A percentile compares a stretch with the other conserved stretches of the same genome.
These are phyloP conservation scores for Nannobrachium achirus DNA, from an alignment of 2,113 vertebrate genomes.

Conservation along the genomic window DNA sequence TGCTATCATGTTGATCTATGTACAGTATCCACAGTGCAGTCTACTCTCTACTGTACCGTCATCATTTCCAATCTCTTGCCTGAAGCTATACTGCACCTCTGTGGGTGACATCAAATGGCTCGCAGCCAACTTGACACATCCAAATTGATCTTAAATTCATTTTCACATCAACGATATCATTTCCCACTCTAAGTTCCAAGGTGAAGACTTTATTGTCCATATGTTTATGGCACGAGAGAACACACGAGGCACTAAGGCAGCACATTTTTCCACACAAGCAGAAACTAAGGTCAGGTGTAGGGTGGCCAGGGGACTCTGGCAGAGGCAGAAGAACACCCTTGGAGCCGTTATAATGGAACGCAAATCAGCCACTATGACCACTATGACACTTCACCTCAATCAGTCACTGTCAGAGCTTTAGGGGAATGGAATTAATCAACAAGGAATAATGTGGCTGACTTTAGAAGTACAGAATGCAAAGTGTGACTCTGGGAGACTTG, in stretches of 20 bases:
- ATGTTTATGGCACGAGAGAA: no score
- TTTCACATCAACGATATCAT: no score
- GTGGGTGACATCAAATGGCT: slow-evolving; percentile 9
- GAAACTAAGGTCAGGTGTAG: no score
- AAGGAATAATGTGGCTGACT: slow-evolving; percentile 44
- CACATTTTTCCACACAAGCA: no score
- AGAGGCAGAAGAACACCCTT: slow-evolving; percentile 4
- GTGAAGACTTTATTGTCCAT: no score
- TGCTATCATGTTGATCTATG: slow-evolving; percentile 21
- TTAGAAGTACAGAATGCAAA: slow-evolving; percentile 18
- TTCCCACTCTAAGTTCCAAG: no score
- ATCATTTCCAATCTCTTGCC: slow-evolving; percentile 24
- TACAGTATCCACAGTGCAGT: slow-evolving; percentile 21
- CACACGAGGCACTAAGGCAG: no score
- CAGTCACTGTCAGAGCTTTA: slow-evolving; percentile 21
- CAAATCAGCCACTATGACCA: slow-evolving; percentile 26
- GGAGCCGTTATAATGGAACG: neutral
- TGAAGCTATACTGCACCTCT: slow-evolving; percentile 32
- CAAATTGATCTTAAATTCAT: no score
- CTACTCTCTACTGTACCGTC: neutral
- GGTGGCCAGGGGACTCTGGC: neutral
- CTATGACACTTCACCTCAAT: slow-evolving; percentile 37
- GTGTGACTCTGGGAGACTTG: slow-evolving; percentile 35
- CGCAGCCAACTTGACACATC: slow-evolving; percentile 17
- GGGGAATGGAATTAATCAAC: slow-evolving; percentile 52